Evolutionary conservation across 2,113 vertebrate species (phyloP).

Genomic region (Eretmochelys imbricata): DNA sequence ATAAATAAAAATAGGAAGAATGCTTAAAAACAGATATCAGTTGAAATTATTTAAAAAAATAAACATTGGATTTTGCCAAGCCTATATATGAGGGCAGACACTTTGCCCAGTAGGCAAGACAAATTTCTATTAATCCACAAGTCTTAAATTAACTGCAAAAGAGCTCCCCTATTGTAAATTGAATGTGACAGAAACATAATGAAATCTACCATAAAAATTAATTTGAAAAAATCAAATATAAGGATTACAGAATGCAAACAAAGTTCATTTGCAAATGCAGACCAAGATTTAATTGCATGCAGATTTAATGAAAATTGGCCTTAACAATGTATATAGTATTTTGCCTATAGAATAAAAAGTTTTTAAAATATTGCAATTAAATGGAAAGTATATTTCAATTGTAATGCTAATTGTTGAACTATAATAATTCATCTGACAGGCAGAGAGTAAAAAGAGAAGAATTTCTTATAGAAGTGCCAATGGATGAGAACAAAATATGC

Average conservation of each 20-base stretch:
- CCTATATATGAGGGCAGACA: neutral
- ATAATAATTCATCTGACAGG: conserved; percentile 38
- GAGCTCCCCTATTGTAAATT: conserved; percentile 13
- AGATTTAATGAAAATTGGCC: conserved; percentile 37
- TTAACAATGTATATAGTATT: neutral
- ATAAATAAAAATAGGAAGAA: neutral
- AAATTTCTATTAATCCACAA: conserved; percentile 52
- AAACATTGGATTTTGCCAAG: neutral
- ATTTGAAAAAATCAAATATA: conserved; percentile 55
- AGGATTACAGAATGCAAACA: conserved; percentile 55
- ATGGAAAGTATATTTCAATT: conserved; percentile 44
- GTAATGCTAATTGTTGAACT: conserved; percentile 43
- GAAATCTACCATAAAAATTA: conserved; percentile 58
- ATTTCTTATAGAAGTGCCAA: conserved; percentile 26
- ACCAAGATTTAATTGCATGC: conserved; percentile 15
- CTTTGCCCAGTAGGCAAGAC: conserved; percentile 33
- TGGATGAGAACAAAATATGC: conserved; percentile 50
- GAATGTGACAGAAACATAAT: conserved; percentile 26
- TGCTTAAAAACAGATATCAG: neutral
- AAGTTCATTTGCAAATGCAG: conserved; percentile 32
- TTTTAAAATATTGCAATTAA: conserved; percentile 57
- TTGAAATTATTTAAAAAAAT: neutral
- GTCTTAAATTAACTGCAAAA: conserved; percentile 46
- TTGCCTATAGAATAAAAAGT: neutral
- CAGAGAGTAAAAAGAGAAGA: neutral